Evolutionary conservation across 2,113 vertebrate species (phyloP).

Genomic region (Tetrao urogallus): DNA sequence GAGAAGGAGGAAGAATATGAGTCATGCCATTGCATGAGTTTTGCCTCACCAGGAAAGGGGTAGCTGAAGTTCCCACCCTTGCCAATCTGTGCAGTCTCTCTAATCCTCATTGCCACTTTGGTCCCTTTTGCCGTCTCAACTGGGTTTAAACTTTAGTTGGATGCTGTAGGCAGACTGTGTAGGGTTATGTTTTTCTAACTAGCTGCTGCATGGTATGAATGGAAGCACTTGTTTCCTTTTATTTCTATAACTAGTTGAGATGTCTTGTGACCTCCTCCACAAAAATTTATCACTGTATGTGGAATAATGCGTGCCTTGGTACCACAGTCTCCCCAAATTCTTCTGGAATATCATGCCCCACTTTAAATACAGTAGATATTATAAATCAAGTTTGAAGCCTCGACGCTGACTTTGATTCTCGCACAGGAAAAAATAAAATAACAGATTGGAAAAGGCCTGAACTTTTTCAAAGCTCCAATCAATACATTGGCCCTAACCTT

Average conservation of each 20-base stretch:
- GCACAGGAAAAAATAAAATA: neutral
- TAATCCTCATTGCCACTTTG: neutral
- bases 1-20: neutral
- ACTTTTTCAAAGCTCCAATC: neutral
- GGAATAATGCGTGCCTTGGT: neutral
- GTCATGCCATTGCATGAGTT: neutral
- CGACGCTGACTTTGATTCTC: neutral
- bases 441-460: neutral
- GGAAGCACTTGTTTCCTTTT: neutral
- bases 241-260: neutral
- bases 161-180: neutral
- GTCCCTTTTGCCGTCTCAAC: neutral
- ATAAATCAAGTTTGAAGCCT: neutral
- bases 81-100: neutral
- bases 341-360: neutral
- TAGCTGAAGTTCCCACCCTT: neutral
- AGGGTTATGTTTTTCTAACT: neutral
- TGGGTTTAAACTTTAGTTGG: neutral
- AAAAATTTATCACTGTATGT: neutral
- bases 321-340: neutral
- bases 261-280: neutral
- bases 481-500: neutral
- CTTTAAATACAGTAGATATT: neutral
- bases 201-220: neutral
- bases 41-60: neutral